Evolutionary conservation across 2,113 vertebrate species (phyloP), one percentile per base, ranked within the genome.

Genomic region (Reinhardtius hippoglossoides): DNA sequence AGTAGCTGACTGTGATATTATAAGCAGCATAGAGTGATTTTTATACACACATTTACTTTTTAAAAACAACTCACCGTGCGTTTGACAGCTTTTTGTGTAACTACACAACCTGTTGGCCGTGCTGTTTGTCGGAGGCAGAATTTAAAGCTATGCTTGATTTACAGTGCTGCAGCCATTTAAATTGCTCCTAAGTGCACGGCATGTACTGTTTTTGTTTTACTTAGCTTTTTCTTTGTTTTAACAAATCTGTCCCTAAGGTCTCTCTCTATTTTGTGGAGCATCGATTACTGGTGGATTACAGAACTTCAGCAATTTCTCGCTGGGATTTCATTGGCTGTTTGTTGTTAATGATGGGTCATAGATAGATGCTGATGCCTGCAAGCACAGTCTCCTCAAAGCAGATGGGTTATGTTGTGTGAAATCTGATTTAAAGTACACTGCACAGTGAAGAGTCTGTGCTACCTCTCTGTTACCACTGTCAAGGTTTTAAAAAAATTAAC

Each of bases 251-350:
- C 78, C 62, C 63, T 59, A 44, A 31, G 72, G 52, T 76, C 57
- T 76, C 78, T 76, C 80, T 74, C 58, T 42, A 60, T 75, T 84
- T 86, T 74, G 68, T 64, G n/a, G 60, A 76, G 76, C 68, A 86
- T 71, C 37, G 56, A 87, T 85, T 67, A 70, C 42, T 46, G 37
- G 42, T 75, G 62, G 54, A 83, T 76, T 82, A 21, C 62, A 76
- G 67, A 85, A 84, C 60, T 74, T 31, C 31, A 31, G 31, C 31
- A 31, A 31, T 31, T 57, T 81, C 42, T 72, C 24, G 31, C 59
- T 64, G 81, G 74, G 46, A 84, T 80, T 83, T 75, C 58, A 55
- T 61, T 75, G 63, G 62, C 60, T 70, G 72, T 57, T 81, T 74
- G 58, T 82, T 61, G 35, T 77, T 68, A 58, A 60, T 48, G 66